Evolutionary conservation across 2,888 invertebrate genomes (phyloP), one percentile per base, ranked within the genome.

Genomic region (Uropetala carovei): DNA sequence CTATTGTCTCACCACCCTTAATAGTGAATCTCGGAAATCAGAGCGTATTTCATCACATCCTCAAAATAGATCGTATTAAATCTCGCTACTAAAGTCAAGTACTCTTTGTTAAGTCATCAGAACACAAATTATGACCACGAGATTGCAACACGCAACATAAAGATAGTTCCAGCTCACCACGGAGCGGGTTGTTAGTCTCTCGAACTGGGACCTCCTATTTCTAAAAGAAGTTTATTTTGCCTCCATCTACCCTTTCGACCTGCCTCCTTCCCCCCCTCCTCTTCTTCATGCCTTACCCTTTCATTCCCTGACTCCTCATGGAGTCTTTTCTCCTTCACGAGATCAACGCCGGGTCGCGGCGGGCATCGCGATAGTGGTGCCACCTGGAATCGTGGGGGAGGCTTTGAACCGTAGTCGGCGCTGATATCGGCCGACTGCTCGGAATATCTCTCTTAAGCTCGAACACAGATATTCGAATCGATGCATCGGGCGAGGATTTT

Each of bases 261-360:
- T 68, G 68, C 18, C 68, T 22, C 68, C 18, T 68, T 64, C n/a
- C 64, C 7, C 64, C n/a, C 16, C 18, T 43, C 43, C 43, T 3
- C 43, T 5, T 5, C 43, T 43, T 43, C 43, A 43, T n/a, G 18
- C 22, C 13, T 22, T 27, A 75, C 75, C 75, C 75, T 75, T 75
- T 75, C 75, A 75, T 75, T 75, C 75, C 75, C 75, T 75, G 75
- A 75, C 75, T 75, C 9, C 75, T 43, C 43, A 43, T 43, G 13
- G 75, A 27, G 22, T 22, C 68, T 22, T 22, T n/a, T 27, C 75
- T 27, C 27, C 8, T 75, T 27, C 11, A 18, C 5, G 10, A n/a
- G 64, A 43, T 43, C 43, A 43, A 75, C 75, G 22, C 75, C 75
- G 75, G 75, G 27, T 68, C 68, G 18, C 22, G 68, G 22, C 75